These are phyloP conservation scores for Calameuta filiformis DNA, from an alignment of 2,888 invertebrate species.

Conservation along the genomic window DNA sequence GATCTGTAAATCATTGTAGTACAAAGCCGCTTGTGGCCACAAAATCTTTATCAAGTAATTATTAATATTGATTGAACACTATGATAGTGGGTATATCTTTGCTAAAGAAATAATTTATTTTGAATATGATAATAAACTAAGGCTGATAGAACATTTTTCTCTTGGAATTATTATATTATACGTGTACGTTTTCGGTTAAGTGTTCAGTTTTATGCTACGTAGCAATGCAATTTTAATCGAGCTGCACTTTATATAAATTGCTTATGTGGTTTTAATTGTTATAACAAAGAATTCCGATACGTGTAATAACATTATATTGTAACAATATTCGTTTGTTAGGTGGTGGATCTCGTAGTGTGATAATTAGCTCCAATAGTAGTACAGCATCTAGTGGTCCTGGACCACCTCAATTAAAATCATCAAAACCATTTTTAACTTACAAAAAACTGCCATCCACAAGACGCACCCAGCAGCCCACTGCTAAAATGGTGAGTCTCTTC, in stretches of 20 bases:
- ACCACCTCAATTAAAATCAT: conserved; percentile 45
- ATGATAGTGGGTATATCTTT: background rate
- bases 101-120: background rate
- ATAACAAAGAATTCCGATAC: background rate
- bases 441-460: conserved; percentile 48
- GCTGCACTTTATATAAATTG: background rate
- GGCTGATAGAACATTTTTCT: background rate
- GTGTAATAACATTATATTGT: background rate
- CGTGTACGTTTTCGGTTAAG: background rate
- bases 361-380: conserved; percentile 40
- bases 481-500: conserved; percentile 46
- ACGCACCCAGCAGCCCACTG: conserved; percentile 46
- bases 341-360: conserved; percentile 29
- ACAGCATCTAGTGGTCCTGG: conserved; percentile 52
- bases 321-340: conserved; percentile 3
- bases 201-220: background rate
- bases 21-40: conserved; percentile 19
- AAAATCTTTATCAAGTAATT: conserved; percentile 22
- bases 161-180: too few relatives aligned
- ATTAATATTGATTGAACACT: background rate
- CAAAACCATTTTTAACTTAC: conserved; percentile 38
- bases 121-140: background rate
- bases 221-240: background rate
- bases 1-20: conserved; percentile 17
- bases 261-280: background rate